A percentile compares a stretch with the other conserved stretches of the same genome.
Evolutionary conservation across 2,888 invertebrate species (phyloP).

Genomic region (Cyaniris semiargus): DNA sequence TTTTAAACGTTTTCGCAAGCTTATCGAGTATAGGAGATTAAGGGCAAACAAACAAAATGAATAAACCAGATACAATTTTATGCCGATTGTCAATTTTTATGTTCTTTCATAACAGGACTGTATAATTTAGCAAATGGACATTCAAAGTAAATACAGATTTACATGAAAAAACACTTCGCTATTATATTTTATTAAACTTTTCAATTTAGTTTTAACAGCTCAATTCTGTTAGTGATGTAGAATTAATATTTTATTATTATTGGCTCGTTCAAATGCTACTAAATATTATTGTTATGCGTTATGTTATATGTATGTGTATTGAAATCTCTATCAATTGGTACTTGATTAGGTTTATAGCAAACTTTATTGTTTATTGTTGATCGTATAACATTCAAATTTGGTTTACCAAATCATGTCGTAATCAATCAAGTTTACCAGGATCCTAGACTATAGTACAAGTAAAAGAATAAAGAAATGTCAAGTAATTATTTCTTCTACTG

Average conservation of each 20-base stretch:
- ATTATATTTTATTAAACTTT: constrained; percentile 7
- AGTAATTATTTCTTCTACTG: too few relatives aligned
- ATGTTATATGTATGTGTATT: neutral
- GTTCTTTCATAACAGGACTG: neutral
- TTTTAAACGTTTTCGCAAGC: neutral
- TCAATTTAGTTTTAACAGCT: constrained; percentile 16
- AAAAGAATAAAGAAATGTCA: too few relatives aligned
- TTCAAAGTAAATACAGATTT: constrained; percentile 12
- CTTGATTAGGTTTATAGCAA: neutral
- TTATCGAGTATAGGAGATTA: neutral
- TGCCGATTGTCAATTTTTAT: constrained; percentile 6
- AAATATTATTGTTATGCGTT: neutral
- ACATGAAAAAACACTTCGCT: neutral
- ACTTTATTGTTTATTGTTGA: neutral
- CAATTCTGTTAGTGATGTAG: neutral
- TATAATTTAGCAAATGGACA: constrained; percentile 30
- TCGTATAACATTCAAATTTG: too few relatives aligned
- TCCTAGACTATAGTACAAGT: too few relatives aligned
- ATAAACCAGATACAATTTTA: neutral
- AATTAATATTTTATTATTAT: constrained; percentile 25
- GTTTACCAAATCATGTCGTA: too few relatives aligned
- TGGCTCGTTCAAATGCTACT: neutral
- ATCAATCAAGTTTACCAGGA: too few relatives aligned
- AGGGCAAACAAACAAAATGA: neutral
- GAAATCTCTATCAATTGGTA: neutral